These are phyloP conservation scores for Paramuricea clavata DNA, from an alignment of 92 coral and sea anemone genomes.

Conservation along the genomic window DNA sequence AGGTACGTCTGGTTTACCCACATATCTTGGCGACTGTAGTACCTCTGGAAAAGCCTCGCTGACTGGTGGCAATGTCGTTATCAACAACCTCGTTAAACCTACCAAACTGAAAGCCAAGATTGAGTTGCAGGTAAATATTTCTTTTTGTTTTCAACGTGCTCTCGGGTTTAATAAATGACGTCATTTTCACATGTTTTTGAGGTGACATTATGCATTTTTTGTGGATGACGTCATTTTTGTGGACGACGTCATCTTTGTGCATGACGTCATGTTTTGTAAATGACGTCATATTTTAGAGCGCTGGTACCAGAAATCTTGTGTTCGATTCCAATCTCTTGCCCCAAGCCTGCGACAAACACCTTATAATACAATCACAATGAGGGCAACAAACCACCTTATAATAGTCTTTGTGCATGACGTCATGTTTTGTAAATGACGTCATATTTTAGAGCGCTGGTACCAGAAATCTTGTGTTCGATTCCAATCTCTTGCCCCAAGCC, in stretches of 20 bases:
- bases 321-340: too few relatives aligned
- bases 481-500: too few relatives aligned
- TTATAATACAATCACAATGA: too few relatives aligned
- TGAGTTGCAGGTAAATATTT: conserved; percentile 79
- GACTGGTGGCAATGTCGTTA: conserved; percentile 81
- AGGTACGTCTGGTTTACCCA: conserved; percentile 84
- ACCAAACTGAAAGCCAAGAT: conserved; percentile 88
- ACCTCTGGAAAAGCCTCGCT: conserved; percentile 89
- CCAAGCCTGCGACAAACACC: too few relatives aligned
- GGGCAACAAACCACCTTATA: too few relatives aligned
- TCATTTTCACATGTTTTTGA: too few relatives aligned
- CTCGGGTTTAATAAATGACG: not conserved
- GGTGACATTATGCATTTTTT: too few relatives aligned
- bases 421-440: not conserved
- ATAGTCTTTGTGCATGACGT: not conserved
- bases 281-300: not conserved
- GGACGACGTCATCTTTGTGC: not conserved
- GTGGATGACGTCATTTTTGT: not conserved
- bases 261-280: not conserved
- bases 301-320: too few relatives aligned
- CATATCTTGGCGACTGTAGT: conserved; percentile 94
- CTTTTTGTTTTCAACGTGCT: not conserved
- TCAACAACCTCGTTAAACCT: conserved; percentile 61
- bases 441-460: too few relatives aligned
- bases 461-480: too few relatives aligned